These are phyloP conservation scores for Aelia acuminata DNA, from an alignment of 2,888 invertebrate genomes.

Conservation along the genomic window DNA sequence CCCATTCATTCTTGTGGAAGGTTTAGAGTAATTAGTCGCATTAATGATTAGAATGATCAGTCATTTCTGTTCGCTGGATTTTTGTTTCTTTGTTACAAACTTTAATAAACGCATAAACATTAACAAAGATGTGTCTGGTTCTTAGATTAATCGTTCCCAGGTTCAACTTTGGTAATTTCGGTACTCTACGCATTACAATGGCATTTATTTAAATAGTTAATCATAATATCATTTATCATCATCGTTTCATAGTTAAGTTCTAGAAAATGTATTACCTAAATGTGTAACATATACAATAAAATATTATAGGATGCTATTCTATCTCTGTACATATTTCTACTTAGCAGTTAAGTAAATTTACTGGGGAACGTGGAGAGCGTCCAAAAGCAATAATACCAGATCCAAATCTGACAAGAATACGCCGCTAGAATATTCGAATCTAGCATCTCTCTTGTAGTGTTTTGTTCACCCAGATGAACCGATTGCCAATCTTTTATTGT, in stretches of 20 bases:
- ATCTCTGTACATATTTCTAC: neutral
- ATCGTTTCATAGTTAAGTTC: neutral
- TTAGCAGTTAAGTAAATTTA: neutral
- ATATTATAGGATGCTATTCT: neutral
- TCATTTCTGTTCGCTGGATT: too few relatives aligned
- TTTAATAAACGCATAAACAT: too few relatives aligned
- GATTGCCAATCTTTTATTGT: neutral
- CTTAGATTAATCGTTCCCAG: too few relatives aligned
- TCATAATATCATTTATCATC: neutral
- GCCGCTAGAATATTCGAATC: neutral
- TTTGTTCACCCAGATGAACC: neutral
- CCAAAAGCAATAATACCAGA: conserved; percentile 13
- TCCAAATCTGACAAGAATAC: conserved; percentile 42
- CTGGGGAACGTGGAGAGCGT: neutral
- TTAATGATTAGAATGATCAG: too few relatives aligned
- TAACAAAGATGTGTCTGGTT: too few relatives aligned
- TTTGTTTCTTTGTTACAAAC: too few relatives aligned
- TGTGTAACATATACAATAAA: neutral
- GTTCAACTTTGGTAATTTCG: too few relatives aligned
- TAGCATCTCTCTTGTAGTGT: neutral
- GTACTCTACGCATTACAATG: too few relatives aligned
- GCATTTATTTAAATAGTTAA: neutral
- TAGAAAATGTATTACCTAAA: neutral
- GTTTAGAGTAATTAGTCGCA: too few relatives aligned
- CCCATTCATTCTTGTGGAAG: too few relatives aligned